Evolutionary conservation across 2,888 invertebrate species (phyloP).

Genomic region (Sarcophaga variegata): DNA sequence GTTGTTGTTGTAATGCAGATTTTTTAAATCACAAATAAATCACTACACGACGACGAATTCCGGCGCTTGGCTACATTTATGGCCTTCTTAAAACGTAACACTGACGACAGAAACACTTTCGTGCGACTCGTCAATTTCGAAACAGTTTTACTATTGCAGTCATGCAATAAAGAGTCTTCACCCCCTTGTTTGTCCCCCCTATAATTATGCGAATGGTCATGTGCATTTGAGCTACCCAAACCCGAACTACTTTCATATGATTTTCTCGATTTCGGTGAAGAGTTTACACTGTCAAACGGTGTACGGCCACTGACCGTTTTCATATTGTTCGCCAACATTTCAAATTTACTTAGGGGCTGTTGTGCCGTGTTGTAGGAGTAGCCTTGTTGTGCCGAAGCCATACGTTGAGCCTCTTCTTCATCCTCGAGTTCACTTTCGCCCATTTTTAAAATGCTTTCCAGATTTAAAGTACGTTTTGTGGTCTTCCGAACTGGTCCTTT

Average conservation of each 20-base stretch:
- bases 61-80: slow-evolving; percentile 79
- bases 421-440: slow-evolving; percentile 82
- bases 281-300: slow-evolving; percentile 72
- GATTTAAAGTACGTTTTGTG: slow-evolving; percentile 78
- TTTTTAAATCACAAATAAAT: slow-evolving; percentile 80
- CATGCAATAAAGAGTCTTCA: slow-evolving; percentile 69
- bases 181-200: slow-evolving; percentile 53
- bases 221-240: slow-evolving; percentile 34
- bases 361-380: slow-evolving; percentile 38
- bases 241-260: slow-evolving; percentile 72
- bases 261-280: slow-evolving; percentile 75
- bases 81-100: slow-evolving; percentile 80
- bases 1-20: slow-evolving; percentile 7
- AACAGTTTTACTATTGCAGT: slow-evolving; percentile 77
- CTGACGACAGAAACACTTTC: slow-evolving; percentile 79
- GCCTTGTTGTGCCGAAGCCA: slow-evolving; percentile 1
- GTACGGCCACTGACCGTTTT: slow-evolving; percentile 60
- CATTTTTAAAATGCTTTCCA: slow-evolving; percentile 80
- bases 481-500: slow-evolving; percentile 75
- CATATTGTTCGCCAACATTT: slow-evolving; percentile 72
- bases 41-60: slow-evolving; percentile 80
- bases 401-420: slow-evolving; percentile 77
- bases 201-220: background rate
- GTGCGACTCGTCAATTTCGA: slow-evolving; percentile 80
- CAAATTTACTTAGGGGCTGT: slow-evolving; percentile 74